phyloP scores from a whole-genome alignment of 1,140 invertebrate species.

The Lethrus apterus region DNA sequence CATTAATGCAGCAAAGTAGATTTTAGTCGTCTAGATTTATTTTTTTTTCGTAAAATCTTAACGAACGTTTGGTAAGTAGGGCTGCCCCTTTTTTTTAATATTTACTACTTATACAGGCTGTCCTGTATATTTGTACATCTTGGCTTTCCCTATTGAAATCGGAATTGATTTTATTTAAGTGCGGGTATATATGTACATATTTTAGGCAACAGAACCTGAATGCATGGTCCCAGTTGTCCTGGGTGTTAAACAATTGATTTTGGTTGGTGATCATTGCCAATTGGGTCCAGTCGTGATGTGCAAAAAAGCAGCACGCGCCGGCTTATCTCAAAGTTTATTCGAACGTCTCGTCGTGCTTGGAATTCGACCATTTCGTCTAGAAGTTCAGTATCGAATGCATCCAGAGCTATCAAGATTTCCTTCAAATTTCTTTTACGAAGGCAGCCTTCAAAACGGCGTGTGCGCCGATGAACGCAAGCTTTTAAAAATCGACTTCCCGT shows the following conservation, averaged over 20 bases:
- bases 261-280: constrained; percentile 99
- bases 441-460: constrained; percentile 94
- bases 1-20: too few relatives aligned
- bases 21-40: too few relatives aligned
- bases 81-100: too few relatives aligned
- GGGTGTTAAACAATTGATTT: constrained; percentile 90
- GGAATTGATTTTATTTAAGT: background rate
- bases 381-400: constrained; percentile 99
- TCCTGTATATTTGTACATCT: too few relatives aligned
- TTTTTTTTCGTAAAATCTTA: too few relatives aligned
- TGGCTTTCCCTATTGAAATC: too few relatives aligned
- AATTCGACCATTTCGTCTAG: constrained; percentile 87
- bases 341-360: constrained; percentile 95
- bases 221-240: constrained; percentile 94
- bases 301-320: constrained; percentile 95
- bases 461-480: constrained; percentile 89
- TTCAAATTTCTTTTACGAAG: constrained; percentile 99
- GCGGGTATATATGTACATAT: background rate
- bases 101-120: too few relatives aligned
- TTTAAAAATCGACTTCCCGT: constrained; percentile 92
- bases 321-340: constrained; percentile 95
- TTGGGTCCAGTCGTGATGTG: constrained; percentile 98
- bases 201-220: constrained; percentile 64
- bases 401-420: constrained; percentile 95
- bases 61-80: too few relatives aligned